phyloP scores from a whole-genome alignment of 2,113 vertebrate genomes.

The Desmodus rotundus region DNA sequence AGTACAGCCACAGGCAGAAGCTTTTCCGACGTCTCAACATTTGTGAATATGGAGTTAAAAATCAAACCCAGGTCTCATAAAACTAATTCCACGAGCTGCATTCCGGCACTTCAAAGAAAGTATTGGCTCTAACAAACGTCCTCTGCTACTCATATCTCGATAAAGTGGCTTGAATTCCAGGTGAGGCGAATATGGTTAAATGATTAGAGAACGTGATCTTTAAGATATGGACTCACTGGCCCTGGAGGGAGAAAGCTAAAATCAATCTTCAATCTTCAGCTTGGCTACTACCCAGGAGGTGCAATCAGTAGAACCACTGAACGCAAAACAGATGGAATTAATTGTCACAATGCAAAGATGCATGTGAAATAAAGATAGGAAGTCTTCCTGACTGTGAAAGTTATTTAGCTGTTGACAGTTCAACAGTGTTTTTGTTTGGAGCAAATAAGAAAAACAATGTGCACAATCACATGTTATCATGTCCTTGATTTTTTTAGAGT shows the following conservation, averaged over 20 bases:
- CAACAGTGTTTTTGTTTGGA: background rate
- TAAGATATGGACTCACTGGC: constrained; percentile 18
- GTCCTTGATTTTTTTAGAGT: background rate
- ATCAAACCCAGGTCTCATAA: background rate
- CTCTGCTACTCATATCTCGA: background rate
- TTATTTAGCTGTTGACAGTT: background rate
- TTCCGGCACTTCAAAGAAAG: background rate
- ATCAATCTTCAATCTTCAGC: background rate
- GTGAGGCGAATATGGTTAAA: background rate
- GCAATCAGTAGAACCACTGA: background rate
- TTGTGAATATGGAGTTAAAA: background rate
- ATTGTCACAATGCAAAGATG: constrained; percentile 28
- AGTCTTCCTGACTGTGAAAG: background rate
- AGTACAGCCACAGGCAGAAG: background rate
- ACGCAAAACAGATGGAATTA: constrained; percentile 32
- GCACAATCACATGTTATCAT: background rate
- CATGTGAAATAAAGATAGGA: constrained; percentile 30
- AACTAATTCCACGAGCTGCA: background rate
- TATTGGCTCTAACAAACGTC: background rate
- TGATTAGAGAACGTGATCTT: background rate
- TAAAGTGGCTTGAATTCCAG: background rate
- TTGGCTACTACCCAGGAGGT: constrained; percentile 8
- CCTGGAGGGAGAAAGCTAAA: background rate
- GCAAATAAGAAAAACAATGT: background rate
- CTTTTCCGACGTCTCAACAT: background rate